Conservation (phyloP, 2,797 vertebrate species). For the Chelonia mydas region DNA sequence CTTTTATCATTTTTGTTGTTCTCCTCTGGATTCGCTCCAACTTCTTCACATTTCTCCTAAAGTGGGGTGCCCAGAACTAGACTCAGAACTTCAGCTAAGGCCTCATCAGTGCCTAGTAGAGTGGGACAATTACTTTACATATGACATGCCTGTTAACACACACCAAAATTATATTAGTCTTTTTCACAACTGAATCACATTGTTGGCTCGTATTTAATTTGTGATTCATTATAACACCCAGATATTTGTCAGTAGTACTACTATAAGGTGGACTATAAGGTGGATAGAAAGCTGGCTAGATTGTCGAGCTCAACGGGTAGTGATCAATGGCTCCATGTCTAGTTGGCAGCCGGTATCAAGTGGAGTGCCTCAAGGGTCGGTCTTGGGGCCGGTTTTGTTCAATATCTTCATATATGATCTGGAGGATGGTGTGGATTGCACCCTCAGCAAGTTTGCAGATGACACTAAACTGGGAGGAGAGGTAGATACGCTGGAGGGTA, state of each 20-base stretch:
- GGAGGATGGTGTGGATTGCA: no score
- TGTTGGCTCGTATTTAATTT: not conserved
- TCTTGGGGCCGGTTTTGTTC: no score
- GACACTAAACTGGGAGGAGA: no score
- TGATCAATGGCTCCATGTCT: no score
- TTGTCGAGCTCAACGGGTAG: no score
- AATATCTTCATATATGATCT: no score
- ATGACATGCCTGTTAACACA: not conserved
- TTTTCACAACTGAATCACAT: not conserved
- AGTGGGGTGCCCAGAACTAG: not conserved
- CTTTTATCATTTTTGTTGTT: not conserved
- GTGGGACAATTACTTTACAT: not conserved
- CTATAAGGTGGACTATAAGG: no score
- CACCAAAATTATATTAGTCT: not conserved
- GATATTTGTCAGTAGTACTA: not conserved
- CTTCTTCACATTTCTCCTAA: not conserved
- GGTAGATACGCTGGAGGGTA: no score
- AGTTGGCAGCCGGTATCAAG: no score
- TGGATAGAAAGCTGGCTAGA: no score
- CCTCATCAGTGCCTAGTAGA: not conserved
- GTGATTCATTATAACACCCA: not conserved
- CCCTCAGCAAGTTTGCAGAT: no score
- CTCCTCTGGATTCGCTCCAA: not conserved
- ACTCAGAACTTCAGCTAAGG: not conserved
- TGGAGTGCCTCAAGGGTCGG: no score